Base-by-base conservation (phyloP, 64 coral and sea anemone genomes). In the Catalaphyllia jardinei region DNA sequence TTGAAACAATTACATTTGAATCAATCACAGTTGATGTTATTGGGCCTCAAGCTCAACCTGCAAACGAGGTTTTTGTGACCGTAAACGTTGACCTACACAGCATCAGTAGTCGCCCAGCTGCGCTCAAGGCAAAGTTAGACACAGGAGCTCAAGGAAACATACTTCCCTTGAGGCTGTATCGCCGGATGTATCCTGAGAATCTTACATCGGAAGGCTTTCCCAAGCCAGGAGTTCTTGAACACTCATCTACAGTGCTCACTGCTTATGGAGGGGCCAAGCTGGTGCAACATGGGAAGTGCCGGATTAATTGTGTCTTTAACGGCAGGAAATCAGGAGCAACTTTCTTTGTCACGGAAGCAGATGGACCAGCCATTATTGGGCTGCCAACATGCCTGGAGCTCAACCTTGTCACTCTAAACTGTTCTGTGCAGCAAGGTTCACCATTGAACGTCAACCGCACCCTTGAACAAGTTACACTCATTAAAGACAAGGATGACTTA, bases 101-200 rank as follows among this genome's bases (percentile, higher is more conserved):
- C 69, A 69, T 64, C 14, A 16, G n/a, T 51, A 62, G 84, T 5
- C 31, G 63, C 7, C 60, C 18, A 74, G 28, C 88, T 19, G 9
- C 33, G 3, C 1, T 35, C 33, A 89, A 87, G 77, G 89, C 77
- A 0, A 92, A 92, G 9, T 11, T 92, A 29, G 89, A 95, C 78
- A 89, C 78, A 20, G 90, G 89, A 73, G 90, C 90, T 8, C 89
- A 95, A 74, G 89, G 49, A 62, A 96, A 92, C 79, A 71, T 96
- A 17, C 62, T 92, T 18, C 89, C 86, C 1, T 29, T 85, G 13
- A 55, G 86, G 22, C 67, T 88, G 50, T 93, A 69, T 88, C 84
- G 86, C 25, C 6, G 59, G 42, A 92, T 92, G 90, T 89, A 76
- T 38, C 90, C 90, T 19, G 52, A 89, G 14, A 84, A 86, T 62